A percentile compares a stretch with the other conserved stretches of the same genome.
Conservation (phyloP, 2,113 vertebrate genomes). For the Sorex fumeus region DNA sequence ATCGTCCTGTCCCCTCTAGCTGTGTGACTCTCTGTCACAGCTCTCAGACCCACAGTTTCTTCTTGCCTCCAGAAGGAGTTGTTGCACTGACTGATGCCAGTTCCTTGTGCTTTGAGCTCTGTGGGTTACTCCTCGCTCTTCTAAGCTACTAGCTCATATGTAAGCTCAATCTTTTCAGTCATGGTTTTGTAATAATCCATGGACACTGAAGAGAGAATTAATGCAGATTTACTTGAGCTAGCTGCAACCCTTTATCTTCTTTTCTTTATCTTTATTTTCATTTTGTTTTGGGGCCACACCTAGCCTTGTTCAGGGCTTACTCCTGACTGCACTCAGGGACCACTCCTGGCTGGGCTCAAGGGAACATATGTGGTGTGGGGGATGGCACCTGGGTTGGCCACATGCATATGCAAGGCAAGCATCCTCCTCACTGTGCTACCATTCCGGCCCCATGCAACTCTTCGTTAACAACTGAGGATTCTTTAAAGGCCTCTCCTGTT, state of each 20-base stretch:
- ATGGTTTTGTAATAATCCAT: slow-evolving; percentile 10
- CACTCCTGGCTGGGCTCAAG: too few species aligned
- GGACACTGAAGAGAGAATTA: slow-evolving; percentile 26
- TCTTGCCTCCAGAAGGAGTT: not conserved
- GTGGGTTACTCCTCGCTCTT: not conserved
- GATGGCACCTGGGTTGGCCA: too few species aligned
- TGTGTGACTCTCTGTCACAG: not conserved
- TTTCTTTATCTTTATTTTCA: not conserved
- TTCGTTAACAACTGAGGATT: slow-evolving; percentile 29
- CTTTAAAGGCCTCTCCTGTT: not conserved
- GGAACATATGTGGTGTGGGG: too few species aligned
- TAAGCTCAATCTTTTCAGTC: slow-evolving; percentile 25
- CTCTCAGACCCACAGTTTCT: not conserved
- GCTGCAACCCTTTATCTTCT: not conserved
- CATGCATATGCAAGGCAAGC: too few species aligned
- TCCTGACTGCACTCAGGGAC: too few species aligned
- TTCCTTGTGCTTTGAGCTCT: not conserved
- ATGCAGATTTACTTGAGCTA: not conserved
- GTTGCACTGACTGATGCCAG: not conserved
- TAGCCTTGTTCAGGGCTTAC: too few species aligned
- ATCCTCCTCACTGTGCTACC: too few species aligned
- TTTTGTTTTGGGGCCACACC: too few species aligned
- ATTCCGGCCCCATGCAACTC: too few species aligned
- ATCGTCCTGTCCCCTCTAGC: not conserved
- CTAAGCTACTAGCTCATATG: not conserved